Percentiles rank a stretch among this genome's conserved stretches.
Conservation (phyloP, 2,113 vertebrate genomes). For the Phrynosoma blainvillii region DNA sequence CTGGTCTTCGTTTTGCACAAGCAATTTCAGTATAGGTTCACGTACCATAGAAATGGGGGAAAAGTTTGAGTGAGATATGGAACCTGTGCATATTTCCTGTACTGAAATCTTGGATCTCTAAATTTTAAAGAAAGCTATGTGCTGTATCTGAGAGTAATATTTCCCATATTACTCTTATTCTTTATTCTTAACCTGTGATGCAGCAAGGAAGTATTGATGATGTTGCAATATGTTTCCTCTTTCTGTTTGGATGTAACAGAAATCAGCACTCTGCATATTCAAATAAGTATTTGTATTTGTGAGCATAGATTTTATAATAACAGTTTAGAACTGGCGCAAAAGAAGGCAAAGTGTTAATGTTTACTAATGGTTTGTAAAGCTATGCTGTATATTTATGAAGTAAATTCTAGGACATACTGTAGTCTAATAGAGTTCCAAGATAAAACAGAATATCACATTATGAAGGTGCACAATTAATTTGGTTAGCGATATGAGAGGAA, state of each 20-base stretch:
- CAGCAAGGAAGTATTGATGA: background rate
- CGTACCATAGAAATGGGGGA: background rate
- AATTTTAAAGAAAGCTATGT: background rate
- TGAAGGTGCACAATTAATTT: too few species aligned
- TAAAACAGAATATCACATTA: too few species aligned
- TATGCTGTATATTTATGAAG: background rate
- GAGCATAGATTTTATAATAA: background rate
- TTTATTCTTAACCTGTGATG: background rate
- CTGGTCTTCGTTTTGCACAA: background rate
- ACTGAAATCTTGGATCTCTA: background rate
- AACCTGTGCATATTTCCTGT: background rate
- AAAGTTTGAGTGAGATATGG: background rate
- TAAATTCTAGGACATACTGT: background rate
- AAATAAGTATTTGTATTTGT: background rate
- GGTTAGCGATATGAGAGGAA: too few species aligned
- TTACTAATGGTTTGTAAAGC: background rate
- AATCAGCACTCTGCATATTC: background rate
- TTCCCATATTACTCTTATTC: background rate
- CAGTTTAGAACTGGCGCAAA: background rate
- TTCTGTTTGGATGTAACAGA: background rate
- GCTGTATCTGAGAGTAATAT: background rate
- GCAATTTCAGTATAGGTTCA: background rate
- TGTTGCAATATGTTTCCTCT: background rate
- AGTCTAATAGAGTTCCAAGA: background rate
- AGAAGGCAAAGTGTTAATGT: background rate